phyloP scores from a whole-genome alignment of 2,113 vertebrate species.

The Sprattus sprattus region DNA sequence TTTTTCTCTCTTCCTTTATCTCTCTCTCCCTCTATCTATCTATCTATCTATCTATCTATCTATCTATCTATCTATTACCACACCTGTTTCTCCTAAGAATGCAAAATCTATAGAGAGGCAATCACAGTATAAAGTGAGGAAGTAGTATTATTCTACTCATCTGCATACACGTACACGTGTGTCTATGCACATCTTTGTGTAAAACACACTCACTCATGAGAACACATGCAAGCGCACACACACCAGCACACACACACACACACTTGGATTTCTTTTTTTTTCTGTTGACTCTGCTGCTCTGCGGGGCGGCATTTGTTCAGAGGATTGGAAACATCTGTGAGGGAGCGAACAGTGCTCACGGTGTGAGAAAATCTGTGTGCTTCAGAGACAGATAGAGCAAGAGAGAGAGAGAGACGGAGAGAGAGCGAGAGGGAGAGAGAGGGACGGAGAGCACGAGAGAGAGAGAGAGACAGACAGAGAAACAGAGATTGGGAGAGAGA shows the following conservation, averaged over 20 bases:
- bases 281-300: not conserved
- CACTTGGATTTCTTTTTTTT: constrained; percentile 1
- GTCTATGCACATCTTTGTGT: not conserved
- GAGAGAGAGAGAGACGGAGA: no score
- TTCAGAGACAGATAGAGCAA: not conserved
- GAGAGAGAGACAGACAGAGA: no score
- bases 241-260: constrained; percentile 35
- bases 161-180: not conserved
- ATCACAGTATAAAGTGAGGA: not conserved
- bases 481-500: no score
- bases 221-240: constrained; percentile 29
- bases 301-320: constrained; percentile 17
- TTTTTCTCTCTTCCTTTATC: no score
- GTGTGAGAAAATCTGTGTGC: not conserved
- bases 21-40: no score
- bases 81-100: no score
- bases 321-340: constrained; percentile 25
- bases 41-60: no score
- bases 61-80: no score
- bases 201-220: constrained; percentile 13
- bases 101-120: no score
- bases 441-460: no score
- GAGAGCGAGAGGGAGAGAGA: no score
- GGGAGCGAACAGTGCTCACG: not conserved
- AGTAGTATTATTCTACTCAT: not conserved